Evolutionary conservation across 2,113 vertebrate species (phyloP).

Genomic region (Bathybates hornii): DNA sequence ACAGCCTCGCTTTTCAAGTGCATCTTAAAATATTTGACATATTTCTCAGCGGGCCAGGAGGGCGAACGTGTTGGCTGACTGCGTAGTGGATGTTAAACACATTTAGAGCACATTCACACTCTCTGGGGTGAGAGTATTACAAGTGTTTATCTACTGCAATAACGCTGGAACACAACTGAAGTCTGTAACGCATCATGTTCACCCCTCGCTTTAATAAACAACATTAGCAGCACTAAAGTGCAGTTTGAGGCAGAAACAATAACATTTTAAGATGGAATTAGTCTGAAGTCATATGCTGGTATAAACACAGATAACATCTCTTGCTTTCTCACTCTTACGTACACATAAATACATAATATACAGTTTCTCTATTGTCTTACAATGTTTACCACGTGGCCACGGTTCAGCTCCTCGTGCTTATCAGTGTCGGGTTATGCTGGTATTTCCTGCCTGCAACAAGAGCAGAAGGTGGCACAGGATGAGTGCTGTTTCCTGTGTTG

Average conservation of each 20-base stretch:
- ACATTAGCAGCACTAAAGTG: not conserved
- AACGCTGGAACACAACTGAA: not conserved
- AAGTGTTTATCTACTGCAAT: not conserved
- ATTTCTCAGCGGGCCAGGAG: not conserved
- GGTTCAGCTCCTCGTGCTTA: slow-evolving; percentile 54
- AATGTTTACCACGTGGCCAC: slow-evolving; percentile 24
- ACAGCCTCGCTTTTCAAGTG: not conserved
- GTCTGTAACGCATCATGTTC: not conserved
- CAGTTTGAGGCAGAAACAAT: not conserved
- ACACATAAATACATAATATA: not conserved
- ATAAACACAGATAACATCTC: not conserved
- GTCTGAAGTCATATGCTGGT: not conserved
- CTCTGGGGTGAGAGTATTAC: not conserved
- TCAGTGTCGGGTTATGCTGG: slow-evolving; percentile 63
- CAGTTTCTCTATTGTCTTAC: slow-evolving; percentile 7
- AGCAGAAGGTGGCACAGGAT: slow-evolving; percentile 70
- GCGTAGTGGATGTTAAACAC: not conserved
- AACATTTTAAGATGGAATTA: not conserved
- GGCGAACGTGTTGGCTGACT: not conserved
- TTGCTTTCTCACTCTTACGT: not conserved
- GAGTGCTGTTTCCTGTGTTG: slow-evolving; percentile 70
- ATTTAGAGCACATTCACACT: not conserved
- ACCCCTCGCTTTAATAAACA: not conserved
- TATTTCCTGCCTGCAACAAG: slow-evolving; percentile 68
- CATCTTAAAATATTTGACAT: slow-evolving; percentile 9